A percentile compares a stretch with the other conserved stretches of the same genome.
Evolutionary conservation across 2,113 vertebrate species (phyloP).

Genomic region (Garra rufa): DNA sequence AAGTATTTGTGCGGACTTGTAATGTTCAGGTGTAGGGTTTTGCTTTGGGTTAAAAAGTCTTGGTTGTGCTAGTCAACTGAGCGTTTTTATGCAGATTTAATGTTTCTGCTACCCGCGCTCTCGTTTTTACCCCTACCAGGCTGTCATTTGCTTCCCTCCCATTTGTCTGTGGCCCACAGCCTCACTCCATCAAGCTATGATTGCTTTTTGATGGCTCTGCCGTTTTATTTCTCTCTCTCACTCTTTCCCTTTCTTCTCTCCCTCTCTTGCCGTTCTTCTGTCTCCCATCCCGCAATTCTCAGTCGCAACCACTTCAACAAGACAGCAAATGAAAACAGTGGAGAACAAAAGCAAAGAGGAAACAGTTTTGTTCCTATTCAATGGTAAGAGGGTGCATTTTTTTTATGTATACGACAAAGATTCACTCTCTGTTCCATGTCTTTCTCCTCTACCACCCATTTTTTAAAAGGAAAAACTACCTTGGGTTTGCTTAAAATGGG

Average conservation of each 20-base stretch:
- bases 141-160: slow-evolving; percentile 62
- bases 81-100: slow-evolving; percentile 49
- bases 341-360: slow-evolving; percentile 51
- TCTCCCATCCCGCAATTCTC: slow-evolving; percentile 50
- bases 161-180: slow-evolving; percentile 65
- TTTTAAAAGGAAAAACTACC: slow-evolving; percentile 14
- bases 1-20: slow-evolving; percentile 41
- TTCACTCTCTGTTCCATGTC: slow-evolving; percentile 11
- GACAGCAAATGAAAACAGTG: slow-evolving; percentile 52
- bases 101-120: slow-evolving; percentile 47
- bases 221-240: slow-evolving; percentile 52
- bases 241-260: slow-evolving; percentile 47
- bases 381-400: slow-evolving; percentile 5
- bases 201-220: slow-evolving; percentile 74
- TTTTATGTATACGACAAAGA: slow-evolving; percentile 41
- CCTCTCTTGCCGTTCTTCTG: slow-evolving; percentile 39
- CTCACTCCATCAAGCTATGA: slow-evolving; percentile 65
- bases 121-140: slow-evolving; percentile 38
- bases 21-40: slow-evolving; percentile 20
- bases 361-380: slow-evolving; percentile 46
- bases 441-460: neutral
- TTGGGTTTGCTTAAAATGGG: slow-evolving; percentile 3
- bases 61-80: slow-evolving; percentile 41
- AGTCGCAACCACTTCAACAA: slow-evolving; percentile 66
- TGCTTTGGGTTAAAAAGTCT: slow-evolving; percentile 41